A percentile compares a stretch with the other conserved stretches of the same genome.
phyloP scores from a whole-genome alignment of 2,888 invertebrate species.

The Orchesella flavescens region DNA sequence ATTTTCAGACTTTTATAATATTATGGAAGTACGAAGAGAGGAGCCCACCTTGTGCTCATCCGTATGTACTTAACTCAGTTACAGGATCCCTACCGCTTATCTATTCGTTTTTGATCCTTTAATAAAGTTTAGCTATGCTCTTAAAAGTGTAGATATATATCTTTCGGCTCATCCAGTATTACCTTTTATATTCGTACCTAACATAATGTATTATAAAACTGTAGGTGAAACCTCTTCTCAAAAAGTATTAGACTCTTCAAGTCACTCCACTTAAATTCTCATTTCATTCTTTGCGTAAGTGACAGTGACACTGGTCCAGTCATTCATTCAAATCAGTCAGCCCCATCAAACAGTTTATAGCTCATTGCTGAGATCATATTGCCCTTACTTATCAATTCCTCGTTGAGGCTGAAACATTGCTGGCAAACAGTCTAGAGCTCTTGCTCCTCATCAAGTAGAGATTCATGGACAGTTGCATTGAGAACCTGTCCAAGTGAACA shows the following conservation, averaged over 20 bases:
- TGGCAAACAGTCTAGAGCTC: neutral
- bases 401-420: slow-evolving; percentile 45
- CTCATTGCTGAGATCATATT: slow-evolving; percentile 48
- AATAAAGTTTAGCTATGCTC: slow-evolving; percentile 28
- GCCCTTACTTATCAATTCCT: slow-evolving; percentile 49
- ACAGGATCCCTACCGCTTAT: slow-evolving; percentile 52
- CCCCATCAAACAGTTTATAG: slow-evolving; percentile 55
- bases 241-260: slow-evolving; percentile 49
- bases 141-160: neutral
- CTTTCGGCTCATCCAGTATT: neutral
- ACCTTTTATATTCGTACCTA: too few relatives aligned
- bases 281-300: slow-evolving; percentile 53
- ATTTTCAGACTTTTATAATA: slow-evolving; percentile 36
- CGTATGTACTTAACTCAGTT: slow-evolving; percentile 35
- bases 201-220: slow-evolving; percentile 8
- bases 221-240: slow-evolving; percentile 51
- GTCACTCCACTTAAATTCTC: slow-evolving; percentile 61
- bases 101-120: slow-evolving; percentile 50
- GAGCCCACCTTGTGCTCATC: slow-evolving; percentile 54
- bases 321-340: slow-evolving; percentile 63
- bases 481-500: neutral
- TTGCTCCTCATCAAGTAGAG: too few relatives aligned
- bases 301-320: slow-evolving; percentile 65
- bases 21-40: neutral
- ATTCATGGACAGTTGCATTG: neutral